Percentiles rank a stretch among this genome's conserved stretches.
These are phyloP conservation scores for Prietella phreatophila DNA, from an alignment of 2,113 vertebrate genomes.

Conservation along the genomic window DNA sequence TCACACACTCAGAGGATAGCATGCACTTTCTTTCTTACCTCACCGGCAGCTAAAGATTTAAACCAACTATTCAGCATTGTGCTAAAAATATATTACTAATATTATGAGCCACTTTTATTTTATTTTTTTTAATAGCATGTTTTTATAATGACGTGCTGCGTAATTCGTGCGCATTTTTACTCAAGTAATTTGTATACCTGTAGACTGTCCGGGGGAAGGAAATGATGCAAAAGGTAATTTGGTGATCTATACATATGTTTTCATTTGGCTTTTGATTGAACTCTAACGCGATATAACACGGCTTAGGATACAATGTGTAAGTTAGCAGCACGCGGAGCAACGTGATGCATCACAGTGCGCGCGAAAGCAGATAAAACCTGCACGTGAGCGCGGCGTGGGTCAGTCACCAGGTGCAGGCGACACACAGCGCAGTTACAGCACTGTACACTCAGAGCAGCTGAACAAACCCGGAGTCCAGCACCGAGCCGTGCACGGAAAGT, in stretches of 20 bases:
- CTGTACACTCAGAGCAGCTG: slow-evolving; percentile 26
- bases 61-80: background rate
- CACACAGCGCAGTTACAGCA: slow-evolving; percentile 38
- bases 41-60: slow-evolving; percentile 21
- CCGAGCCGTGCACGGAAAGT: background rate
- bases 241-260: background rate
- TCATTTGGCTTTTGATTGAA: background rate
- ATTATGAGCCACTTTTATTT: background rate
- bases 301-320: background rate
- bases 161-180: background rate
- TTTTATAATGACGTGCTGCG: slow-evolving; percentile 13
- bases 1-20: slow-evolving; percentile 36
- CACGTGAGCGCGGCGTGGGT: slow-evolving; percentile 23
- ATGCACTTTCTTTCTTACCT: slow-evolving; percentile 21
- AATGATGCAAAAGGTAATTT: background rate
- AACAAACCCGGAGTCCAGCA: background rate
- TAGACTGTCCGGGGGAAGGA: background rate
- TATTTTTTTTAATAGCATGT: background rate
- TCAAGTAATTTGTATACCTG: background rate
- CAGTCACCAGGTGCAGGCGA: slow-evolving; percentile 47
- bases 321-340: background rate
- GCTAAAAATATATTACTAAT: background rate
- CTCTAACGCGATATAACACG: background rate
- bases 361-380: slow-evolving; percentile 22
- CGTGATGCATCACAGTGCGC: slow-evolving; percentile 9